phyloP scores from a whole-genome alignment of 2,888 invertebrate genomes.

The Tenthredo scrophulariae region DNA sequence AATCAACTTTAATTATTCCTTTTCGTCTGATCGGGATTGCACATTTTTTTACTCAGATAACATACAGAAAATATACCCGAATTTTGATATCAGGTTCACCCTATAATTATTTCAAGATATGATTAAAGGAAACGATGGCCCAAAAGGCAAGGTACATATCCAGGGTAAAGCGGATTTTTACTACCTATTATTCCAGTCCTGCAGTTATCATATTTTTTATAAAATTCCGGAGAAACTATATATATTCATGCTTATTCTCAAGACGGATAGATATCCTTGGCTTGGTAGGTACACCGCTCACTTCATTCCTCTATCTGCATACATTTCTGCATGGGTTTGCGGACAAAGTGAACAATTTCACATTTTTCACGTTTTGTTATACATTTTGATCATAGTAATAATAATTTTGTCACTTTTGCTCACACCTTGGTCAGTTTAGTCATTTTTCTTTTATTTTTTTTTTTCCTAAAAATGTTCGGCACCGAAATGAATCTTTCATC shows the following conservation, averaged over 20 bases:
- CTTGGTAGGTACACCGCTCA: background rate
- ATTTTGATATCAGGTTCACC: background rate
- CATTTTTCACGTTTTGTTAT: background rate
- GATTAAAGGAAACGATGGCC: background rate
- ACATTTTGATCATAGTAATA: background rate
- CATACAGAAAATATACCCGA: background rate
- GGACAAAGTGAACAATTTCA: background rate
- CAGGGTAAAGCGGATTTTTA: background rate
- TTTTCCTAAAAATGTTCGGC: background rate
- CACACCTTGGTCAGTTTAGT: background rate
- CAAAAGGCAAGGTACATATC: background rate
- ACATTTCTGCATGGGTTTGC: background rate
- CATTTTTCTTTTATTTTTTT: background rate
- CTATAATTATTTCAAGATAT: background rate
- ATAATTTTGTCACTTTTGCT: background rate
- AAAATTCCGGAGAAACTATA: background rate
- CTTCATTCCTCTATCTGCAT: background rate
- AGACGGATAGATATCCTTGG: background rate
- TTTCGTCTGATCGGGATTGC: background rate
- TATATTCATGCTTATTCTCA: no score
- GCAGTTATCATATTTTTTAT: background rate
- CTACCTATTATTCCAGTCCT: background rate
- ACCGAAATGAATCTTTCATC: no score
- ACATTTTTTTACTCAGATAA: background rate
- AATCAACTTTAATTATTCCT: slow-evolving; percentile 24